Percentiles rank a stretch among this genome's conserved stretches.
Evolutionary conservation across 2,888 invertebrate genomes (phyloP).

Genomic region (Odontothrips loti): DNA sequence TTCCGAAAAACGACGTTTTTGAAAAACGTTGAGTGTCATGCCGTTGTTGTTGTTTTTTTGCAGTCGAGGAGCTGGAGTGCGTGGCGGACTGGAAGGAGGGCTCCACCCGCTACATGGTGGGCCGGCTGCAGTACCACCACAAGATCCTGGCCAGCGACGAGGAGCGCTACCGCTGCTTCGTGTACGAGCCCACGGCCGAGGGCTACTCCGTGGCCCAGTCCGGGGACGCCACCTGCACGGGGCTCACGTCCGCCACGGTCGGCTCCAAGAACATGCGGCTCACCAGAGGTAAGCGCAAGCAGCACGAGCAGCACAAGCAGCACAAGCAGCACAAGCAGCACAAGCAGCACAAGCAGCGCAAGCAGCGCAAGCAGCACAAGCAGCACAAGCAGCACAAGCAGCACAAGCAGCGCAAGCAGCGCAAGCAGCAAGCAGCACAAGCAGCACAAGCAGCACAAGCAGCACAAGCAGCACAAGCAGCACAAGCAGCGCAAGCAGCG

Average conservation of each 20-base stretch:
- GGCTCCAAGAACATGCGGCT: conserved; percentile 75
- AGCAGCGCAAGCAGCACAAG: too few relatives aligned
- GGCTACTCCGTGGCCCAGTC: conserved; percentile 69
- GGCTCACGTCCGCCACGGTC: conserved; percentile 67
- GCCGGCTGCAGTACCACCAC: conserved; percentile 60
- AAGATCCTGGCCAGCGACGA: conserved; percentile 54
- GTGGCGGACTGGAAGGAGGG: conserved; percentile 82
- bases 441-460: too few relatives aligned
- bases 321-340: too few relatives aligned
- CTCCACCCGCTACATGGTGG: conserved; percentile 71
- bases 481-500: too few relatives aligned
- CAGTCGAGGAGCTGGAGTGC: conserved; percentile 77
- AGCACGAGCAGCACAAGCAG: too few relatives aligned
- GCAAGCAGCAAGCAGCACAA: too few relatives aligned
- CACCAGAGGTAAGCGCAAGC: conserved; percentile 58
- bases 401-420: too few relatives aligned
- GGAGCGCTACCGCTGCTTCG: conserved; percentile 78
- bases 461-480: too few relatives aligned
- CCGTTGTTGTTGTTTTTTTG: conserved; percentile 33
- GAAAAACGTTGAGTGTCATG: too few relatives aligned
- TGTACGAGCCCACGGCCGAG: conserved; percentile 60
- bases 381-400: too few relatives aligned
- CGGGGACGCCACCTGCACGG: conserved; percentile 76
- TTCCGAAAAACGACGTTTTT: too few relatives aligned
- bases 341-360: too few relatives aligned